Base-by-base conservation (phyloP, 2,797 vertebrate genomes). In the Loris lydekkerianus region DNA sequence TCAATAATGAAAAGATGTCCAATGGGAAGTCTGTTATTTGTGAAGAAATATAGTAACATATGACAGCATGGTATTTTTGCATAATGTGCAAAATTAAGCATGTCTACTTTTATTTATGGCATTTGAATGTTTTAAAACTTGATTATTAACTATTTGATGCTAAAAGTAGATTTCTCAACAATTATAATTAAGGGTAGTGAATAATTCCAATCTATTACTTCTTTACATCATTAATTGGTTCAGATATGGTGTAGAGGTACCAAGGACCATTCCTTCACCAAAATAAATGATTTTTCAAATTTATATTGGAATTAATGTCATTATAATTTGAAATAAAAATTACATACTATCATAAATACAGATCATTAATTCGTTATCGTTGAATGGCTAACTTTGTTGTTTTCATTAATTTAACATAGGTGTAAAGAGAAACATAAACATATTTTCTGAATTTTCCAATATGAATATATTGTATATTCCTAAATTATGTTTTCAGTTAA, bases 371-470 rank as follows among this genome's bases (percentile, higher is more conserved):
- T 31, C 63, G 31, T 65, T 31, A 65, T 65, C 34, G 83, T 90
- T 96, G 95, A 25, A 56, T 96, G 92, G 80, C 72, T 97, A 5
- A 97, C 98, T 96, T 95, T 67, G 76, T 97, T 86, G 97, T 94
- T 67, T 89, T 83, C 18, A 17, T 91, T 63, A 85, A 73, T 65
- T 82, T 95, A 86, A 34, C 34, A 37, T 29, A 80, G 9, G 70
- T 77, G 10, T 29, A 58, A 76, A 81, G 21, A 65, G 29, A 49
- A 70, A 49, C 5, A 70, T 60, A 31, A 86, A 10, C 8, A 14
- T 61, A 7, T 88, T 75, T 72, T 58, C 43, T 90, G 63, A 78
- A 73, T 61, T 91, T 93, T 84, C 5, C 15, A 58, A 0, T 40
- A 75, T 69, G 76, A 65, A 49, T 86, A 34, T 78, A 85, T 65